Base-by-base conservation (phyloP, 2,797 vertebrate species). In the Lophius americanus region DNA sequence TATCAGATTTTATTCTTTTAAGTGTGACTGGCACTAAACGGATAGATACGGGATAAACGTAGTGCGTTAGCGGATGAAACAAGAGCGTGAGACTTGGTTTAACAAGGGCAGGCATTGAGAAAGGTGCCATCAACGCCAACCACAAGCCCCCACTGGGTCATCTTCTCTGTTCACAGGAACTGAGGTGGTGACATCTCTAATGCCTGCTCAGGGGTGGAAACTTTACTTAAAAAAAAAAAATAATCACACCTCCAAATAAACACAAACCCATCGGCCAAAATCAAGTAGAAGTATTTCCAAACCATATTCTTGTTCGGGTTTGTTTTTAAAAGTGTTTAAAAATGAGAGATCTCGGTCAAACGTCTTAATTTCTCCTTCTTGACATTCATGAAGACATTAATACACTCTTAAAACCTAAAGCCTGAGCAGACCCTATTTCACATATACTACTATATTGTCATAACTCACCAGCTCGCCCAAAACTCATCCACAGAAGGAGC, bases 401-500 rank as follows among this genome's bases (percentile, higher is more conserved):
- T 23, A 23, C 23, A 23, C 4, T n/a, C 0, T 33, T 1, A 9
- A 5, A 46, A 36, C 37, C 0, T 4, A 14, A 6, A 41, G 11
- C 2, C 11, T 7, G 3, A 9, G 2, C 38, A 33, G 60, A 13
- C 53, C 0, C 0, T 44, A 23, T 23, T 23, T 23, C 23, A 23
- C 23, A 23, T 23, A 23, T 23, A 23, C 23, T 23, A 23, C 23
- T 2, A 23, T 2, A 23, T 23, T 23, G 6, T 54, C 11, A 37
- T 1, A 32, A 89, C 92, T 92, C 70, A 94, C 94, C 92, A 8
- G 66, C 89, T 49, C 58, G 77, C 46, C 87, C 90, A 14, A 93
- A 89, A 51, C 64, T 79, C 86, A 93, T 83, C 85, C 84, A 93
- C 14, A 94, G 65, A 52, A 71, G 75, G 36, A 92, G 3, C 1